Evolutionary conservation across 2,888 invertebrate genomes (phyloP), one percentile per base, ranked within the genome.

Genomic region (Plagiodera versicolora): DNA sequence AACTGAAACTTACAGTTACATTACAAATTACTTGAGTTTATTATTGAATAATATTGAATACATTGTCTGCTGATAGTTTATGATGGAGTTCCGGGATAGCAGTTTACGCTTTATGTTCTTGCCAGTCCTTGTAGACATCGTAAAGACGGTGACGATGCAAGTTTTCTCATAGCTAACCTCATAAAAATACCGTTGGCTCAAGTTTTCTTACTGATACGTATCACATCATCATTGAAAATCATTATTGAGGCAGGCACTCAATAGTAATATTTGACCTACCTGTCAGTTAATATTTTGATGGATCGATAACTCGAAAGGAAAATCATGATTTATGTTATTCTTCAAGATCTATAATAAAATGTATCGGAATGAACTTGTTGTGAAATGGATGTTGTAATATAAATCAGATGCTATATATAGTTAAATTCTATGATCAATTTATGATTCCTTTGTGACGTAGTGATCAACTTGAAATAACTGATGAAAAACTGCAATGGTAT

Each of bases 51-150:
- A 39, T 2, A 32, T 32, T 32, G 32, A 11, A 10, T 32, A 39
- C 39, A 39, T 39, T 39, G 39, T 39, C 14, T 14, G 14, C 2
- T n/a, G 14, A n/a, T 39, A 3, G 14, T 39, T 14, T n/a, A 14
- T 39, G 39, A 39, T 39, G 14, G 2, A 39, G 39, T 14, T 6
- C 14, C n/a, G 6, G 6, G 39, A 39, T 39, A 39, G 14, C 39
- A 14, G 14, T 39, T 14, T 14, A 11, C 2, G 39, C 58, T 58
- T 54, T 54, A 58, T 53, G 44, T 32, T 35, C 48, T 30, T 44
- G 53, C n/a, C 58, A 53, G 58, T 58, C 54, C 58, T 52, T 58
- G 58, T 58, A 52, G 53, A 58, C 52, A 52, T 54, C 58, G 53
- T 58, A 39, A 39, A 58, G 53, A 58, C 53, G 32, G 53, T 58